Percentiles rank a stretch among this genome's conserved stretches.
Conservation (phyloP, 1,140 invertebrate genomes). For the Trachymyrmex septentrionalis region DNA sequence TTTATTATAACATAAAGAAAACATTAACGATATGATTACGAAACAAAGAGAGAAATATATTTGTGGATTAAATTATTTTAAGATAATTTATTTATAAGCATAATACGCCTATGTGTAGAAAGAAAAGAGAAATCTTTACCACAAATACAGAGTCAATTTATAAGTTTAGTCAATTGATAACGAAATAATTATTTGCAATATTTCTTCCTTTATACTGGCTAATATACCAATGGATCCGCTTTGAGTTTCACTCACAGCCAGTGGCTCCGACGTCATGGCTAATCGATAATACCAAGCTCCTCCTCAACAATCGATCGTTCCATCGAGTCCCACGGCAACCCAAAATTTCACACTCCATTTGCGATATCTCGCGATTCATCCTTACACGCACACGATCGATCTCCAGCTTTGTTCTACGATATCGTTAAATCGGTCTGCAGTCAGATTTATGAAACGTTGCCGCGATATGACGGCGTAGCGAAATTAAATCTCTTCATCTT, state of each 20-base stretch:
- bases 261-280: conserved; percentile 18
- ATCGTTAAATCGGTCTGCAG: neutral
- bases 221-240: neutral
- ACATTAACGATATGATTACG: neutral
- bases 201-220: neutral
- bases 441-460: conserved; percentile 17
- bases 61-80: neutral
- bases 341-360: conserved; percentile 63
- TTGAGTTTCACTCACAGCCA: conserved; percentile 25
- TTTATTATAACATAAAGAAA: neutral
- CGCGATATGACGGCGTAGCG: neutral
- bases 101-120: neutral
- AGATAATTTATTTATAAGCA: neutral
- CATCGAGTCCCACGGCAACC: conserved; percentile 24
- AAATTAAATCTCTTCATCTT: conserved; percentile 37
- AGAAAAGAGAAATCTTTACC: neutral
- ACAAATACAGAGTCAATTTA: neutral
- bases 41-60: neutral
- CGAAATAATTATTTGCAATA: conserved; percentile 5
- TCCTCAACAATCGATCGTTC: conserved; percentile 5
- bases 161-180: neutral
- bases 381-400: conserved; percentile 27
- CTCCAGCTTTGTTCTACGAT: conserved; percentile 28
- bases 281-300: conserved; percentile 55
- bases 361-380: conserved; percentile 33